phyloP scores from a whole-genome alignment of 2,888 invertebrate species.

The Rugalucina vietnamica region DNA sequence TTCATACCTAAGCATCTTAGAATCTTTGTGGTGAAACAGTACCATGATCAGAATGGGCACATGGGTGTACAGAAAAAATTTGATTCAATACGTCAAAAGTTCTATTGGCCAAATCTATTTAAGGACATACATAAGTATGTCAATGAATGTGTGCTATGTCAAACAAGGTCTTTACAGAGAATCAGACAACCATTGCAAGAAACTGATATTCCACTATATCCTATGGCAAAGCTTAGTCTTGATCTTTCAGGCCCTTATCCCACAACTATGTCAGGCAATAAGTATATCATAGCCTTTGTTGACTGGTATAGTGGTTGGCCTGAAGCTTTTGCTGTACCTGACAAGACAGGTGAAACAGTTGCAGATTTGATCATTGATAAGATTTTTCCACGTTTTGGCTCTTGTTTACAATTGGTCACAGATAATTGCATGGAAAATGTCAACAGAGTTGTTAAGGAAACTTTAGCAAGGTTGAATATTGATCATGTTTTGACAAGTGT shows the following conservation, averaged over 20 bases:
- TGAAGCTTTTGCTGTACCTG: constrained; percentile 21
- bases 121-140: constrained; percentile 31
- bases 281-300: constrained; percentile 43
- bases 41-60: constrained; percentile 47
- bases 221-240: constrained; percentile 17
- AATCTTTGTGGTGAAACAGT: constrained; percentile 20
- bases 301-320: constrained; percentile 30
- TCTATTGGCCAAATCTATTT: constrained; percentile 41
- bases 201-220: constrained; percentile 54
- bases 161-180: constrained; percentile 24
- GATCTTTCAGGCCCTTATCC: constrained; percentile 41
- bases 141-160: constrained; percentile 20
- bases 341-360: constrained; percentile 37
- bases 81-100: constrained; percentile 27
- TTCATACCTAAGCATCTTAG: constrained; percentile 31
- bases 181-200: constrained; percentile 45
- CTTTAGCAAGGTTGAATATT: constrained; percentile 33
- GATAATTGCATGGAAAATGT: constrained; percentile 43
- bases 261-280: constrained; percentile 31
- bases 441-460: constrained; percentile 31
- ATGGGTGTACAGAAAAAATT: constrained; percentile 24
- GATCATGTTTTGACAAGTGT: constrained; percentile 47
- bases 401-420: constrained; percentile 35
- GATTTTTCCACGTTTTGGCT: constrained; percentile 33
- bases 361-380: constrained; percentile 30